phyloP scores from a whole-genome alignment of 2,113 vertebrate species.

The Ictidomys tridecemlineatus region DNA sequence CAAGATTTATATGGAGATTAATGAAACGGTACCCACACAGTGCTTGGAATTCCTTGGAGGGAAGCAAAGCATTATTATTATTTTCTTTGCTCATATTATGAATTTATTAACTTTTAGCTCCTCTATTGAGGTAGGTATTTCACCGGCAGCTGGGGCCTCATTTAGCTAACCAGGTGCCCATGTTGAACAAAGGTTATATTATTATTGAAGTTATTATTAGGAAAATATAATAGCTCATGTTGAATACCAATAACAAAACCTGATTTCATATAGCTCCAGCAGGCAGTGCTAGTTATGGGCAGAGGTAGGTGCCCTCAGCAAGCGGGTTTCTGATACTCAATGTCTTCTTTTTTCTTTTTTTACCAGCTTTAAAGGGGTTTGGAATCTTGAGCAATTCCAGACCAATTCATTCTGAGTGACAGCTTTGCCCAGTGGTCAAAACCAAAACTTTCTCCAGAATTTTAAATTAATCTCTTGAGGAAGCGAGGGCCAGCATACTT shows the following conservation, averaged over 20 bases:
- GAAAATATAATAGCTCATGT: conserved; percentile 76
- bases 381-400: conserved; percentile 54
- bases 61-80: conserved; percentile 78
- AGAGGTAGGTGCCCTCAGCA: neutral
- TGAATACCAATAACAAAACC: conserved; percentile 76
- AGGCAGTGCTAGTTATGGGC: conserved; percentile 59
- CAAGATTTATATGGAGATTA: conserved; percentile 74
- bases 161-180: conserved; percentile 79
- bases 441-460: conserved; percentile 54
- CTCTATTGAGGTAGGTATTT: conserved; percentile 76
- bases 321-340: conserved; percentile 37
- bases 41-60: conserved; percentile 75
- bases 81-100: conserved; percentile 80
- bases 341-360: conserved; percentile 58
- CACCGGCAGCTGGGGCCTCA: conserved; percentile 80
- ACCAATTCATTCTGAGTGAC: conserved; percentile 43
- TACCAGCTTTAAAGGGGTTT: neutral
- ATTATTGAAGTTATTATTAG: conserved; percentile 80
- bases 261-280: conserved; percentile 59
- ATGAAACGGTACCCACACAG: conserved; percentile 71
- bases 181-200: conserved; percentile 82
- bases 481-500: conserved; percentile 12
- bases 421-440: conserved; percentile 52
- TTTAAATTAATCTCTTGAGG: conserved; percentile 68
- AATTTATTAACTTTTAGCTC: conserved; percentile 81